These are phyloP conservation scores for Drosophila triauraria DNA, from an alignment of 1,140 invertebrate genomes.

Conservation along the genomic window DNA sequence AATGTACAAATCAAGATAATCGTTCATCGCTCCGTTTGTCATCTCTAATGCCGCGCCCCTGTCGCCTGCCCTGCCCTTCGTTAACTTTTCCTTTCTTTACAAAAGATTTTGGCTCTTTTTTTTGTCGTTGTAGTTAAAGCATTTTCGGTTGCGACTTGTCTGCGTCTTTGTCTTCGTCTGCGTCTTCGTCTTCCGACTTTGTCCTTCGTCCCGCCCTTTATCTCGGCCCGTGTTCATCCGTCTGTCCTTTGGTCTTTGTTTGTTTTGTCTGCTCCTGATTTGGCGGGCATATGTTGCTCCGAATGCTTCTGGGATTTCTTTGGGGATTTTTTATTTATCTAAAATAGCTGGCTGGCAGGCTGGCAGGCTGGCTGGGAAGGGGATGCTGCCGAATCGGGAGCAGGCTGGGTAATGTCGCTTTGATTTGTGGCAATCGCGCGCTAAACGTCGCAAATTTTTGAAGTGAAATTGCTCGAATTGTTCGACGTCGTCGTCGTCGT, in stretches of 20 bases:
- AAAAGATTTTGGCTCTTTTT: conserved; percentile 41
- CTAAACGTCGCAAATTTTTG: conserved; percentile 80
- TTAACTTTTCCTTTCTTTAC: conserved; percentile 65
- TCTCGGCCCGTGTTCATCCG: conserved; percentile 52
- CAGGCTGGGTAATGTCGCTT: conserved; percentile 70
- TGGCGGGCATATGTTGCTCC: conserved; percentile 74
- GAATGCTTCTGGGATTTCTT: conserved; percentile 62
- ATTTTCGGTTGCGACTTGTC: conserved; percentile 53
- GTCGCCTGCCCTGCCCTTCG: background rate
- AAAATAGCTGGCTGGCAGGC: conserved; percentile 37
- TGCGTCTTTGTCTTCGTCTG: conserved; percentile 22
- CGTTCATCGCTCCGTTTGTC: conserved; percentile 4
- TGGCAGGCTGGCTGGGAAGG: background rate
- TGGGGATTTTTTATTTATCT: conserved; percentile 71
- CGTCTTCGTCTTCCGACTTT: background rate
- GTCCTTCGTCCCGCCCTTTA: conserved; percentile 12
- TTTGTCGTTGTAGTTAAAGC: conserved; percentile 27
- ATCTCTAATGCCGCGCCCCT: conserved; percentile 12
- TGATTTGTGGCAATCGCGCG: conserved; percentile 80
- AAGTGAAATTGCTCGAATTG: conserved; percentile 80
- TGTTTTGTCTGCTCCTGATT: conserved; percentile 78
- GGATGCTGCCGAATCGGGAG: conserved; percentile 17
- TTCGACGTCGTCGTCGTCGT: conserved; percentile 49
- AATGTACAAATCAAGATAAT: background rate
- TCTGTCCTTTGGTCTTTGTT: conserved; percentile 73